Evolutionary conservation across 2,888 invertebrate species (phyloP), one percentile per base, ranked within the genome.

Genomic region (Cephus pygmeus): DNA sequence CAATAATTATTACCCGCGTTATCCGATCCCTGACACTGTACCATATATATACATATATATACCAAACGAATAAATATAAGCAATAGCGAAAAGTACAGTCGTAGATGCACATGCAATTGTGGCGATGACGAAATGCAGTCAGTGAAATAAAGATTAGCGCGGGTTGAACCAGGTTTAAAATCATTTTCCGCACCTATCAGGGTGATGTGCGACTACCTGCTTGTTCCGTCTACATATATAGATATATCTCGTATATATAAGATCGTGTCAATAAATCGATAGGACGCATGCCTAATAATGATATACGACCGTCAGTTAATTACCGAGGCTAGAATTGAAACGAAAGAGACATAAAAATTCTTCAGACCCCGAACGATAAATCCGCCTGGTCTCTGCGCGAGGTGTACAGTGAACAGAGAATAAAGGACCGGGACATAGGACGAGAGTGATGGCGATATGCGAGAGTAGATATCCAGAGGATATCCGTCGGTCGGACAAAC

Each of bases 1-100:
- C 84, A 83, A 82, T 85, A 85, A 86, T 85, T 85, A 83, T 83
- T 81, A 79, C 76, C 79, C 81, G 23, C 79, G 83, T 81, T 82
- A 79, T 76, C 23, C 56, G 56, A 23, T 56, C 56, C 23, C 23
- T 56, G 56, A 56, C 56, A 56, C 56, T 56, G 2, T 56, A 56
- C 23, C 6, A 56, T 56, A 23, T 2, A 35, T 12, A 35, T 35
- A 12, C 11, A 35, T 23, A 56, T 23, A 56, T 1, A 56, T 2
- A 9, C 23, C 56, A 9, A 56, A 56, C 56, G 56, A 56, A 9
- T 23, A 56, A 23, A 56, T 23, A 23, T 23, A 23, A 56, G 56
- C 56, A 56, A 23, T 56, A 23, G 23, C 23, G 56, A 56, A 56
- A 56, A 56, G 56, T 15, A 0, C 56, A 56, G 23, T 56, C 1